Evolutionary conservation across 2,888 invertebrate genomes (phyloP).

Genomic region (Cerastoderma edule): DNA sequence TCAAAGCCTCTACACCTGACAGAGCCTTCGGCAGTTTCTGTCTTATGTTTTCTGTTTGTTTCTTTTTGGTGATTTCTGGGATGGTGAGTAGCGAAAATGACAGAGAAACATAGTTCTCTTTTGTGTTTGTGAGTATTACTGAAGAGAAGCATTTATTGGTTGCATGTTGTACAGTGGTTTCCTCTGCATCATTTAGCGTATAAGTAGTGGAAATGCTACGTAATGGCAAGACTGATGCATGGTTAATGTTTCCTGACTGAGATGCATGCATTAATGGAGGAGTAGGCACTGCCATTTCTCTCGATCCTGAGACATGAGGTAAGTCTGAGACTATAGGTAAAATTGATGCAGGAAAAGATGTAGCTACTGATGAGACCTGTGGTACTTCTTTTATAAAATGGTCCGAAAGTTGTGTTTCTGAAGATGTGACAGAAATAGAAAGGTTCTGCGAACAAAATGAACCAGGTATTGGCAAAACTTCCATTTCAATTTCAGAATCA

Average conservation of each 20-base stretch:
- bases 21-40: constrained; percentile 33
- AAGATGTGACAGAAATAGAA: too few relatives aligned
- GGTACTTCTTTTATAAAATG: too few relatives aligned
- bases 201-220: background rate
- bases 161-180: background rate
- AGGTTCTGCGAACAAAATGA: too few relatives aligned
- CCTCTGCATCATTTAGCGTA: background rate
- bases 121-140: background rate
- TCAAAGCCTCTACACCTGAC: constrained; percentile 26
- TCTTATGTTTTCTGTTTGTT: background rate
- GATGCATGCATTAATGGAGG: too few relatives aligned
- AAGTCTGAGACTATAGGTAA: too few relatives aligned
- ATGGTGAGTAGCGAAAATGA: background rate
- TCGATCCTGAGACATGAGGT: too few relatives aligned
- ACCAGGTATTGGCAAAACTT: too few relatives aligned
- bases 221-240: background rate
- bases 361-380: too few relatives aligned
- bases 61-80: constrained; percentile 8
- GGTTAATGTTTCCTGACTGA: background rate
- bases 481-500: too few relatives aligned
- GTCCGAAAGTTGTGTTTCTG: too few relatives aligned
- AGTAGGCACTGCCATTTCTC: too few relatives aligned
- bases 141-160: background rate
- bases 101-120: background rate
- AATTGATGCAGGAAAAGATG: too few relatives aligned